Conservation (phyloP, 2,888 invertebrate species). For the Agrypnus murinus region DNA sequence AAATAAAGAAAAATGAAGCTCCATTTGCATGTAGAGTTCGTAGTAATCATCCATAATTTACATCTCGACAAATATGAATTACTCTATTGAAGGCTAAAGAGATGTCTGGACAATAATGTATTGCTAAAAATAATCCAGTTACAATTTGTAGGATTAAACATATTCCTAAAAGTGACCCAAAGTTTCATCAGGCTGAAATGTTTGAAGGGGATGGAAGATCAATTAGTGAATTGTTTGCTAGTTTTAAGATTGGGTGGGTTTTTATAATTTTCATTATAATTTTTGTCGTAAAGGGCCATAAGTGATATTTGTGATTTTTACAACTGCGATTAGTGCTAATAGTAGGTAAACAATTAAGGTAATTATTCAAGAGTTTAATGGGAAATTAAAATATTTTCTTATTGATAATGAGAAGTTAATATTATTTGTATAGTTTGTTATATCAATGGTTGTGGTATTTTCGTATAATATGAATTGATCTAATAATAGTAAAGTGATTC, state of each 20-base stretch:
- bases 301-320: conserved; percentile 76
- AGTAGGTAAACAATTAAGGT: conserved; percentile 77
- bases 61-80: conserved; percentile 81
- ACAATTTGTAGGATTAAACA: conserved; percentile 80
- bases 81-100: conserved; percentile 79
- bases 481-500: too few relatives aligned
- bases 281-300: conserved; percentile 73
- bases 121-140: conserved; percentile 80
- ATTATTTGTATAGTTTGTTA: not conserved
- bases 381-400: conserved; percentile 74
- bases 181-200: conserved; percentile 81
- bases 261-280: conserved; percentile 73
- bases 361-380: conserved; percentile 72
- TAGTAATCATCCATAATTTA: conserved; percentile 81
- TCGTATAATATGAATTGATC: conserved; percentile 60
- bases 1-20: conserved; percentile 83
- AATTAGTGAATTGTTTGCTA: conserved; percentile 76
- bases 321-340: conserved; percentile 75
- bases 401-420: conserved; percentile 66
- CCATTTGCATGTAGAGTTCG: conserved; percentile 82
- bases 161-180: conserved; percentile 79
- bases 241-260: conserved; percentile 74
- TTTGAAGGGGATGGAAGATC: conserved; percentile 77
- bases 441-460: conserved; percentile 65
- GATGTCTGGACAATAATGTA: conserved; percentile 80